Evolutionary conservation across 2,888 invertebrate genomes (phyloP), one percentile per base, ranked within the genome.

Genomic region (Zaprionus bogoriensis): DNA sequence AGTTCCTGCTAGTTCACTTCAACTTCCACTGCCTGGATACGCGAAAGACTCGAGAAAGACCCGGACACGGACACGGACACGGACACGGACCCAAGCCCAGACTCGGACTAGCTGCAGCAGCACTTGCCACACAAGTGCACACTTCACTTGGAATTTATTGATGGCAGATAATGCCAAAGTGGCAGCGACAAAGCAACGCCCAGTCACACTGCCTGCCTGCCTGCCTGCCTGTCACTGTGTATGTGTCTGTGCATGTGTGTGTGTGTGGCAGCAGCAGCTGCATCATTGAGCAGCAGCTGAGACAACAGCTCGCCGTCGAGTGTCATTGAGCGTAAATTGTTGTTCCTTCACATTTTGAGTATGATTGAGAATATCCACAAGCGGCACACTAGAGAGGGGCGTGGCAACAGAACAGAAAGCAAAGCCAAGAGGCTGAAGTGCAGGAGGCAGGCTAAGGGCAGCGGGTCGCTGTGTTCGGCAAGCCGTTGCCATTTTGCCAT

Each of bases 281-380:
- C 55, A 55, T 47, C 60, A 47, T 20, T 19, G 53, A 54, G 70
- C 67, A 53, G 68, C 69, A 67, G 71, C 74, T 68, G 64, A 51
- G 74, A 63, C 73, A 76, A 74, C 77, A 80, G 77, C 67, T 68
- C 65, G 71, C 66, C 82, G 66, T 86, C 70, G 80, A 89, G 89
- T 88, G 87, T 72, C 89, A 86, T 89, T 88, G 87, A 89, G 84
- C 82, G 77, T 77, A 89, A 89, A 87, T 88, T 89, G 89, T 89
- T 89, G 86, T 89, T 89, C 66, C 80, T 83, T 82, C 77, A 82
- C 83, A 76, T 81, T 85, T 85, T 77, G 80, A 89, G 88, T 88
- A 81, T 87, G 81, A 87, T 89, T 88, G 87, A 89, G 85, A 89
- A 85, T 81, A 82, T 85, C 77, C 72, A 82, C 82, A 84, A 51